A percentile compares a stretch with the other conserved stretches of the same genome.
Evolutionary conservation across 37 sponge, comb jelly and placozoan species (phyloP).

Genomic region (Crambe crambe): DNA sequence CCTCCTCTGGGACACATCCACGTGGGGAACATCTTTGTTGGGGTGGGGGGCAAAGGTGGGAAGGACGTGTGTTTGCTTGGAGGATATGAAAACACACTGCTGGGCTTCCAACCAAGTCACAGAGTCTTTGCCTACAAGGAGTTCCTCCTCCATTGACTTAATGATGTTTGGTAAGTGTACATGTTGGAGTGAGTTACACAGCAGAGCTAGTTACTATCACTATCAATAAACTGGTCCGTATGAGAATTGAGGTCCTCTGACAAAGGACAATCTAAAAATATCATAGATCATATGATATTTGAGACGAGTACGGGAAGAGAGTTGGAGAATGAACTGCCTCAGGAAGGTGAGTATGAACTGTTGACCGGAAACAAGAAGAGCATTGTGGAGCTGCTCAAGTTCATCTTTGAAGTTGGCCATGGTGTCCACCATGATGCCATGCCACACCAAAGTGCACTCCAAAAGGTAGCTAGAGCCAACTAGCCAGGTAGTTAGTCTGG

Average conservation of each 20-base stretch:
- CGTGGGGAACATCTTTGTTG: not conserved
- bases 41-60: not conserved
- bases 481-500: too few species aligned
- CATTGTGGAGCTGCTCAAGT: not conserved
- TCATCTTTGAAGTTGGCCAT: not conserved
- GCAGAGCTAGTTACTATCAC: too few species aligned
- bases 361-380: not conserved
- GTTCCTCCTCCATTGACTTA: not conserved
- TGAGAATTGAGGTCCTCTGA: too few species aligned
- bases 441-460: not conserved
- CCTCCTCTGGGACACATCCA: not conserved
- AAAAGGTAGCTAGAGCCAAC: not conserved
- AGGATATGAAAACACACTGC: not conserved
- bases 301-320: not conserved
- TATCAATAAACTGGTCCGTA: too few species aligned
- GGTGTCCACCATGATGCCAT: not conserved
- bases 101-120: not conserved
- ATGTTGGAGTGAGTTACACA: too few species aligned
- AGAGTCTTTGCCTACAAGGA: not conserved
- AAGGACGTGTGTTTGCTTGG: not conserved
- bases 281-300: not conserved
- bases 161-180: not conserved
- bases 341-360: not conserved
- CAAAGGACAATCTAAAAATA: too few species aligned
- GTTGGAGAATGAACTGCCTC: not conserved